Base-by-base conservation (phyloP, 2,113 vertebrate species). In the Psilopogon haemacephalus region DNA sequence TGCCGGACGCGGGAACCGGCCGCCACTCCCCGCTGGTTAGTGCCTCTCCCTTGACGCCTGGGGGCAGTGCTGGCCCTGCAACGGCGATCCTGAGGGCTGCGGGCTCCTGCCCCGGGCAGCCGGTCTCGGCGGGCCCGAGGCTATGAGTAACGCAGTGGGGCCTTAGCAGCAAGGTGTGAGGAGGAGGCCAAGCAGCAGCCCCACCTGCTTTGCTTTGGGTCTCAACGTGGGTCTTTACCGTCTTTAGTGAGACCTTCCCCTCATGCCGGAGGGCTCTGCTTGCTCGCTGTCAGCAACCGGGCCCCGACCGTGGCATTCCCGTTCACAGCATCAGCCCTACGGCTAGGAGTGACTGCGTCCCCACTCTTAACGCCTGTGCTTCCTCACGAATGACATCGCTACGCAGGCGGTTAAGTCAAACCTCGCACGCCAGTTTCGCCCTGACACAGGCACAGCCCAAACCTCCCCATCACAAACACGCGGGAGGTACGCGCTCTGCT, bases 181-280 rank as follows among this genome's bases (percentile, higher is more conserved):
- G 20, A 15, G n/a, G n/a, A 16, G 19, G 48, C 4, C 3, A 13
- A 23, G 9, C 2, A 10, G 17, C 55, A 5, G 68, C n/a, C 6
- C 15, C 32, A 1, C 23, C 2, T 8, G 16, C 4, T 27, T 23
- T 5, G 37, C 30, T 15, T 6, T 4, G 18, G 5, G 54, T 18
- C 16, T 12, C 55, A 11, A 0, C 8, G 35, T 15, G 48, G 65
- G 54, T 30, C 6, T 35, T 35, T 5, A 4, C 8, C 20, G 24
- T 18, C 54, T 35, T 56, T 20, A 15, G n/a, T 6, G 30, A 42
- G 37, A 14, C 12, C 4, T 30, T 28, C 19, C 15, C 16, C 56
- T 64, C n/a, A 27, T 16, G 5, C 21, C 59, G 12, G 23, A 24
- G 23, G 48, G 6, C 56, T 35, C 15, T 12, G 68, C 20, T 7